Percentiles rank a stretch among this genome's conserved stretches.
phyloP scores from a whole-genome alignment of 2,113 vertebrate genomes.

The Naja naja region DNA sequence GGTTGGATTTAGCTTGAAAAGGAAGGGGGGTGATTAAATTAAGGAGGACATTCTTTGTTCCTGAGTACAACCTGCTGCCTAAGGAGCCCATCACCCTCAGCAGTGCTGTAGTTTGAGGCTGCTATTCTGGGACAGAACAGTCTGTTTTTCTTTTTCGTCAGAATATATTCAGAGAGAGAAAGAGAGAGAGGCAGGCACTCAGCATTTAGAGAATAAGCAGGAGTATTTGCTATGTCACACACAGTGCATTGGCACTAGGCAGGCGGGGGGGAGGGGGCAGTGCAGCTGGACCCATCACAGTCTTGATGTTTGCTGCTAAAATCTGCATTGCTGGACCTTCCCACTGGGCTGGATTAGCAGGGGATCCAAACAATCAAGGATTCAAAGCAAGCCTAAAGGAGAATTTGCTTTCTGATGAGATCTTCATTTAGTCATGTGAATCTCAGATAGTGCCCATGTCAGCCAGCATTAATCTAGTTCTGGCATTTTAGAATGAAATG shows the following conservation, averaged over 20 bases:
- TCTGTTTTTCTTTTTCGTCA: slow-evolving; percentile 22
- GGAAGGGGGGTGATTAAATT: neutral
- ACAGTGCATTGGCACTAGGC: neutral
- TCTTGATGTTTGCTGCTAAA: neutral
- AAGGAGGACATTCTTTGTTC: neutral
- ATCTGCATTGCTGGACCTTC: neutral
- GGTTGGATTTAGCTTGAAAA: neutral
- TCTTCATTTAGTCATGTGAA: neutral
- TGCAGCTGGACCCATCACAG: neutral
- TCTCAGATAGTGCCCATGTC: neutral
- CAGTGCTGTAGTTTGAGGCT: neutral
- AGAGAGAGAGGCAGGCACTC: neutral
- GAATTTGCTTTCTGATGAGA: neutral
- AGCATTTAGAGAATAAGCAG: neutral
- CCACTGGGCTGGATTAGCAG: neutral
- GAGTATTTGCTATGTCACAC: slow-evolving; percentile 8
- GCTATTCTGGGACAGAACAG: slow-evolving; percentile 18
- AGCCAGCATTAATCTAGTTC: neutral
- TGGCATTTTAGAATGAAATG: neutral
- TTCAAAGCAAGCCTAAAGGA: neutral
- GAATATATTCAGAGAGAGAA: neutral
- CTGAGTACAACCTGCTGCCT: neutral
- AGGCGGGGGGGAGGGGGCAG: neutral
- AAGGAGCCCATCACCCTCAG: neutral
- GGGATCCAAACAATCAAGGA: neutral